phyloP scores from a whole-genome alignment of 2,113 vertebrate species.

The Pomatorhinus ruficollis region DNA sequence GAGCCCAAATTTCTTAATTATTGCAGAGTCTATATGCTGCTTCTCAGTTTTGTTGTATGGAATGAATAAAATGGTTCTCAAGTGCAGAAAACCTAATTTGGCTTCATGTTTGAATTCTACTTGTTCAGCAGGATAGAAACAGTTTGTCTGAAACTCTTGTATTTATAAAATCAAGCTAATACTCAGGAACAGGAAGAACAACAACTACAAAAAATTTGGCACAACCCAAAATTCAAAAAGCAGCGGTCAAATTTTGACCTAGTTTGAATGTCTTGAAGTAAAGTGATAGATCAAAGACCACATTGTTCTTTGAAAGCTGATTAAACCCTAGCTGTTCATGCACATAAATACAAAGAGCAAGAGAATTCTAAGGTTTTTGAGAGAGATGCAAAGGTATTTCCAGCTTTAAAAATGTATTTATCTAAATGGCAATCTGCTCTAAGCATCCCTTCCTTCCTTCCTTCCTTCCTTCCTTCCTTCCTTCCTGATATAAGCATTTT shows the following conservation, averaged over 20 bases:
- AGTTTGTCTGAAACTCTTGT: not conserved
- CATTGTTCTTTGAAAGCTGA: not conserved
- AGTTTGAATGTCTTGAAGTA: not conserved
- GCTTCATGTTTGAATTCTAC: not conserved
- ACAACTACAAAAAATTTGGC: not conserved
- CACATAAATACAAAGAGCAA: not conserved
- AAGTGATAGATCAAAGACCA: not conserved
- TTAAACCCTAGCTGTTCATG: not conserved
- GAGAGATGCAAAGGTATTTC: not conserved
- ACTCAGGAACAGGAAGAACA: not conserved
- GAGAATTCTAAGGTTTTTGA: not conserved
- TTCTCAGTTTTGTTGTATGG: not conserved
- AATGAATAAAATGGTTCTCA: not conserved
- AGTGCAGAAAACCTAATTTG: not conserved
- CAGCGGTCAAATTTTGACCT: not conserved
- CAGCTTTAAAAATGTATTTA: not conserved
- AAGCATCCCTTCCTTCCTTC: not conserved
- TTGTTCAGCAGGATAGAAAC: not conserved
- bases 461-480: not conserved
- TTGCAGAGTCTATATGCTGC: not conserved
- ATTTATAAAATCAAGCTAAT: not conserved
- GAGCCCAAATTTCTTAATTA: not conserved
- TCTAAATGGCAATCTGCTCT: not conserved
- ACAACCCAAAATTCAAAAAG: not conserved
- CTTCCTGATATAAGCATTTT: not conserved